Evolutionary conservation across 23 tunicate genomes (phyloP).

Genomic region (Halocynthia roretzi): DNA sequence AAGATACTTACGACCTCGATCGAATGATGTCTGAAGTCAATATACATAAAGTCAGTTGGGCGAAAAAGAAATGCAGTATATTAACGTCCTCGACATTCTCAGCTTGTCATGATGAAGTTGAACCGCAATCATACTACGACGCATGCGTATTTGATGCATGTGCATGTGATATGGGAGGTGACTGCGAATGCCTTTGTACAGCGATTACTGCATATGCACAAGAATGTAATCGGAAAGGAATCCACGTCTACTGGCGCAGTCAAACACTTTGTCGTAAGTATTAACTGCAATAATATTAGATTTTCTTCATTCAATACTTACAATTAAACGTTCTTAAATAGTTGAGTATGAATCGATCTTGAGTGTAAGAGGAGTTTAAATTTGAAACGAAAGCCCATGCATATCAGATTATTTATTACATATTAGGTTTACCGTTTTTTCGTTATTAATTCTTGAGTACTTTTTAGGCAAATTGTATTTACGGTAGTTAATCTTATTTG

Average conservation of each 20-base stretch:
- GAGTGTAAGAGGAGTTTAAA: no score
- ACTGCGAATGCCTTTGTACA: slow-evolving; percentile 34
- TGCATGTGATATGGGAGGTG: slow-evolving; percentile 35
- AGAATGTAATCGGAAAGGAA: slow-evolving; percentile 33
- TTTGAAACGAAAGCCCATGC: no score
- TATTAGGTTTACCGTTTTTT: no score
- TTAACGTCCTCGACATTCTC: slow-evolving; percentile 8
- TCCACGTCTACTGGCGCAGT: slow-evolving; percentile 26
- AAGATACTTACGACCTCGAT: slow-evolving; percentile 8
- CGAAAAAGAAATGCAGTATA: slow-evolving; percentile 20
- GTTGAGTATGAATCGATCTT: no score
- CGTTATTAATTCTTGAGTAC: no score
- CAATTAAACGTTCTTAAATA: no score
- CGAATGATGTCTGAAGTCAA: slow-evolving; percentile 25
- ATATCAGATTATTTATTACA: no score
- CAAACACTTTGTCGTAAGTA: slow-evolving; percentile 19
- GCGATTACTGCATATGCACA: slow-evolving; percentile 33
- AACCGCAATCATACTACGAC: slow-evolving; percentile 21
- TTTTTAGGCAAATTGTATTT: background rate
- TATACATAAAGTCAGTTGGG: slow-evolving; percentile 22
- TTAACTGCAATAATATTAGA: background rate
- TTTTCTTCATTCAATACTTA: no score
- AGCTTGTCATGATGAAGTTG: slow-evolving; percentile 32
- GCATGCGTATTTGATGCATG: slow-evolving; percentile 32
- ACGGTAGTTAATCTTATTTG: background rate